Evolutionary conservation across 2,888 invertebrate genomes (phyloP).

Genomic region (Lycophotia porphyrea): DNA sequence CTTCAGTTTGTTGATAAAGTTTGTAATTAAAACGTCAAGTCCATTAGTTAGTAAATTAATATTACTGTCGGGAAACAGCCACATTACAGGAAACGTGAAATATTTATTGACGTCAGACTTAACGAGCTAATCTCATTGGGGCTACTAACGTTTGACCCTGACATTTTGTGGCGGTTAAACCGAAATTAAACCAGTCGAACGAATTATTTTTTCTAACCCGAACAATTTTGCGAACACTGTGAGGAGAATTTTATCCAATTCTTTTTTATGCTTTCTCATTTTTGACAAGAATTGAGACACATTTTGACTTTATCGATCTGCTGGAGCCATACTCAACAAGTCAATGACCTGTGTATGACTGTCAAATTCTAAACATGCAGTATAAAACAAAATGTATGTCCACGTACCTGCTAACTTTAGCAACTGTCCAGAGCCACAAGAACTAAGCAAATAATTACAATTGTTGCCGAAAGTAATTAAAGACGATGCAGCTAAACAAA

Average conservation of each 20-base stretch:
- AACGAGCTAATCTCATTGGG: slow-evolving; percentile 45
- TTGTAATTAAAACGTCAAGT: slow-evolving; percentile 27
- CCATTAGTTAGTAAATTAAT: slow-evolving; percentile 5
- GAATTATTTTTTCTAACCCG: background rate
- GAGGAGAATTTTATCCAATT: background rate
- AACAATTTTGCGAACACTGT: background rate
- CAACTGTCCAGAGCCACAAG: background rate
- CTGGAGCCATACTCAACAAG: background rate
- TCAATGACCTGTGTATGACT: background rate
- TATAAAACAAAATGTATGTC: background rate
- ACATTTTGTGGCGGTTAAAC: slow-evolving; percentile 28
- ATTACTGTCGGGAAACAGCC: background rate
- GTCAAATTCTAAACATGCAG: background rate
- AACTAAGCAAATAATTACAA: slow-evolving; percentile 14
- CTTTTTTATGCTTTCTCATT: background rate
- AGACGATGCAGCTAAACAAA: slow-evolving; percentile 76
- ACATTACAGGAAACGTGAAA: slow-evolving; percentile 17
- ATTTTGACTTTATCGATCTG: background rate
- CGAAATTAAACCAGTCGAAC: slow-evolving; percentile 25
- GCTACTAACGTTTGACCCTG: slow-evolving; percentile 46
- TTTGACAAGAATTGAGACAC: background rate
- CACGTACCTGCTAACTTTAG: slow-evolving; percentile 9
- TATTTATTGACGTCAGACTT: slow-evolving; percentile 40
- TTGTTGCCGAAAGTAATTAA: slow-evolving; percentile 62
- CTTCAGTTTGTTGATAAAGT: background rate